phyloP scores from a whole-genome alignment of 2,888 invertebrate genomes.

The Thyatira batis region DNA sequence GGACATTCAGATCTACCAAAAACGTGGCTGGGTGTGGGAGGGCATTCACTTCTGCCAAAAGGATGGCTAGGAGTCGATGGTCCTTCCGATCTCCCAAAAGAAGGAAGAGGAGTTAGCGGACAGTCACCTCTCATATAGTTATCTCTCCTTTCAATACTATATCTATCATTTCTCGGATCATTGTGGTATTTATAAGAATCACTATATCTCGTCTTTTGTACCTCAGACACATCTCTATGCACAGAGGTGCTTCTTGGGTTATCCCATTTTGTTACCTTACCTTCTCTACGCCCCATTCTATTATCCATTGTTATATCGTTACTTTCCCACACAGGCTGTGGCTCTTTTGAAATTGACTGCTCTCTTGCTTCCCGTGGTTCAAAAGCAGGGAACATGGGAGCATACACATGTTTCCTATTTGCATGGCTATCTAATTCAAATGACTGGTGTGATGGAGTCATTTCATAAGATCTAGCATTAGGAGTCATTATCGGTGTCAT shows the following conservation, averaged over 20 bases:
- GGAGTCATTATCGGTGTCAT: conserved; percentile 36
- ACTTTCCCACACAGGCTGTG: conserved; percentile 30
- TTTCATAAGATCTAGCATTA: conserved; percentile 48
- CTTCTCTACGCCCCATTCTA: conserved; percentile 16
- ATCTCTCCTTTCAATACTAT: conserved; percentile 35
- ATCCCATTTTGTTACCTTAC: conserved; percentile 29
- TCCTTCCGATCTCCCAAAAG: conserved; percentile 40
- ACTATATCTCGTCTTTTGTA: conserved; percentile 26
- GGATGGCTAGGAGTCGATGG: conserved; percentile 45
- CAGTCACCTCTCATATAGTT: conserved; percentile 26
- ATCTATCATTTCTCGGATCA: conserved; percentile 33
- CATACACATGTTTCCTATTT: conserved; percentile 60
- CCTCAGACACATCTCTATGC: conserved; percentile 25
- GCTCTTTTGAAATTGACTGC: conserved; percentile 29
- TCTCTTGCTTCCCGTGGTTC: conserved; percentile 44
- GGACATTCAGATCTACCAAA: conserved; percentile 53
- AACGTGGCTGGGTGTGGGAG: conserved; percentile 46
- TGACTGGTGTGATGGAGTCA: conserved; percentile 46
- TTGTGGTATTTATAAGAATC: conserved; percentile 25
- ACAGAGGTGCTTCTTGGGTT: conserved; percentile 23
- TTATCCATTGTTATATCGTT: conserved; percentile 15
- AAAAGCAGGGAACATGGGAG: conserved; percentile 46
- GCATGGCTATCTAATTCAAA: conserved; percentile 48
- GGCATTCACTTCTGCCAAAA: conserved; percentile 48
- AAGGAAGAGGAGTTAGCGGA: conserved; percentile 30